Percentiles rank a stretch among this genome's conserved stretches.
phyloP scores from a whole-genome alignment of 2,797 vertebrate genomes.

The Enteromius viviparus region DNA sequence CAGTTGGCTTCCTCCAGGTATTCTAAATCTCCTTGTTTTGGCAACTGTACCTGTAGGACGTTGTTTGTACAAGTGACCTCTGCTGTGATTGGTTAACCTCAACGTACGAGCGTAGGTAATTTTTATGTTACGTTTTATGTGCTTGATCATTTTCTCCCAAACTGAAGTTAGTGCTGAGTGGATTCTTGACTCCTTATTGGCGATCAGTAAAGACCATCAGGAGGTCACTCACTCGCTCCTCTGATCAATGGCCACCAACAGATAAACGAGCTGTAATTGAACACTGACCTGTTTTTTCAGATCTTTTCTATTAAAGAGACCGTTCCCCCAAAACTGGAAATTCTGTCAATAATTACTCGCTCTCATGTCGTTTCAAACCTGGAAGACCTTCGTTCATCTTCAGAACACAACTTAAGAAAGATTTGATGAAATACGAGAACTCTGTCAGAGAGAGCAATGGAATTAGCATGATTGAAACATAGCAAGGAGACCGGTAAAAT shows the following conservation, averaged over 20 bases:
- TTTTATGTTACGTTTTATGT: not conserved
- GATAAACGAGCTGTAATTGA: not conserved
- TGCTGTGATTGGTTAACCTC: not conserved
- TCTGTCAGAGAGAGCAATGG: too few relatives aligned
- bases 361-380: too few relatives aligned
- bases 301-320: not conserved
- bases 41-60: not conserved
- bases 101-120: not conserved
- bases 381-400: too few relatives aligned
- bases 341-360: too few relatives aligned
- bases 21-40: slow-evolving; percentile 1
- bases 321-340: too few relatives aligned
- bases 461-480: too few relatives aligned
- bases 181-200: not conserved
- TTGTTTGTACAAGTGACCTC: not conserved
- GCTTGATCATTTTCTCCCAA: not conserved
- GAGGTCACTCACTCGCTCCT: not conserved
- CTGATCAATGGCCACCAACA: slow-evolving; percentile 12
- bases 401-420: too few relatives aligned
- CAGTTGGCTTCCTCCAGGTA: not conserved
- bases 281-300: not conserved
- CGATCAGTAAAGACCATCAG: slow-evolving; percentile 7
- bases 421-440: too few relatives aligned
- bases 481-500: too few relatives aligned
- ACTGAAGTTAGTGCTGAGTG: not conserved